Conservation (phyloP, 2,888 invertebrate species). For the Cheiracanthium punctorium region DNA sequence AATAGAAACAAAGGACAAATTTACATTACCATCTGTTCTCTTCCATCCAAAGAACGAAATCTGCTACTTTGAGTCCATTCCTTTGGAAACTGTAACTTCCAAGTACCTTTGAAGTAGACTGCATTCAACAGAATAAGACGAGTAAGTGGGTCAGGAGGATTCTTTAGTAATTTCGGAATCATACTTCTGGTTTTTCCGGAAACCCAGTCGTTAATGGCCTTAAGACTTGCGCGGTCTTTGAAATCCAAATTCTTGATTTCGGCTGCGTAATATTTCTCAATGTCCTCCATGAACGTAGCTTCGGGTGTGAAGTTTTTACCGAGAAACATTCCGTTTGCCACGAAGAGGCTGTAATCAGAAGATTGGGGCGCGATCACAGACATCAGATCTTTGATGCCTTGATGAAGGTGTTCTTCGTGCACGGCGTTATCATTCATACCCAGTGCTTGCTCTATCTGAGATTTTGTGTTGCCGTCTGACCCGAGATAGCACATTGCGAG, state of each 20-base stretch:
- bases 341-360: background rate
- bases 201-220: conserved; percentile 25
- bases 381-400: conserved; percentile 20
- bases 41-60: background rate
- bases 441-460: conserved; percentile 73
- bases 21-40: background rate
- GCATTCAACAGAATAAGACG: conserved; percentile 26
- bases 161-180: conserved; percentile 5
- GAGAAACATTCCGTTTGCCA: conserved; percentile 11
- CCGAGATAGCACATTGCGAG: conserved; percentile 76
- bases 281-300: background rate
- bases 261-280: background rate
- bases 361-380: background rate
- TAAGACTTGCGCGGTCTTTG: background rate
- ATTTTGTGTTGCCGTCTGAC: conserved; percentile 74
- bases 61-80: background rate
- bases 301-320: background rate
- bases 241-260: conserved; percentile 2
- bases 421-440: conserved; percentile 13
- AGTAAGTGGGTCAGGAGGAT: background rate
- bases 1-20: no score
- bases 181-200: conserved; percentile 8
- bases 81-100: conserved; percentile 6
- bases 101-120: conserved; percentile 24
- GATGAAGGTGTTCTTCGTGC: conserved; percentile 6